Base-by-base conservation (phyloP, 2,888 invertebrate genomes). In the Tetragnatha montana region DNA sequence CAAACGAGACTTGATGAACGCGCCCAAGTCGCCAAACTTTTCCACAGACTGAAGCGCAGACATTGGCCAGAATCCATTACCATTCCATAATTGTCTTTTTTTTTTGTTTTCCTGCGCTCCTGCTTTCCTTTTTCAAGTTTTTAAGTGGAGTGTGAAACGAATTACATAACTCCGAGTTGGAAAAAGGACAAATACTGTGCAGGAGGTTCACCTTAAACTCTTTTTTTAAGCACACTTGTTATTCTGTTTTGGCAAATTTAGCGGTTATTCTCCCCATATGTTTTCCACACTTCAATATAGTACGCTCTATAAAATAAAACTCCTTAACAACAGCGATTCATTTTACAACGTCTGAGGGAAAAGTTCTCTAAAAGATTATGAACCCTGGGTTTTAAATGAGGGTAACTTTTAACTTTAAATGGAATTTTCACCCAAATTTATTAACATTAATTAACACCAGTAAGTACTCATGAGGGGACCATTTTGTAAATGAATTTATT, bases 51-150 rank as follows among this genome's bases (percentile, higher is more conserved):
- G 50, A 35, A 22, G 19, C 14, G 50, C 78, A 85, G 85, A 85
- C 85, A 79, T 85, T 85, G 85, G 85, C 85, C 85, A 85, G 78
- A 35, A 49, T 85, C 85, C 85, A 85, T 85, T 71, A 22, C 68
- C 69, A 85, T 79, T 85, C 71, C 78, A 85, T 85, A 76, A 79
- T 78, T 85, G 78, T 50, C 71, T 68, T 78, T 71, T 70, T 49
- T 19, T 69, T 17, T 70, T 70, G 7, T 8, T 17, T n/a, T 47
- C 70, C 50, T 79, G 50, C 17, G 8, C n/a, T 8, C 10, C n/a
- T 35, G 47, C 75, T 51, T 50, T 70, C 35, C 21, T 35, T 70
- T 17, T 35, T 12, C 21, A 12, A 21, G 71, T 47, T 8, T 47
- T 14, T 70, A 70, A 70, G 81, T 35, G 74, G 60, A 51, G 51